These are phyloP conservation scores for Synanthedon formicaeformis DNA, from an alignment of 2,888 invertebrate genomes.

Conservation along the genomic window DNA sequence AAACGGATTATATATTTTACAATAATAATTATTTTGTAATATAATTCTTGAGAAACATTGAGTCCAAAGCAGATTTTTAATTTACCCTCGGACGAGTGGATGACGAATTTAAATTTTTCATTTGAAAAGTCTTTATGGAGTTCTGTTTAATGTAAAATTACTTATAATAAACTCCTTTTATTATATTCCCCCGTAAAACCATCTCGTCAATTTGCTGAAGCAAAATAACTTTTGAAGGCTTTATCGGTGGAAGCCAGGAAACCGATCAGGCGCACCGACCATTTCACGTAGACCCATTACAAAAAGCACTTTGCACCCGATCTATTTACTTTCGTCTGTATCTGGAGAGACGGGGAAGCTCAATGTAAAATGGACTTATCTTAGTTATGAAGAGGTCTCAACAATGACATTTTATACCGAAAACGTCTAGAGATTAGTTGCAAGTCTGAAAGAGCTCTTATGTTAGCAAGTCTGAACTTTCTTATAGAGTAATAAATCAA, in stretches of 20 bases:
- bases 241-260: constrained; percentile 5
- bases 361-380: background rate
- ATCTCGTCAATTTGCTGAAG: constrained; percentile 5
- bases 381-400: background rate
- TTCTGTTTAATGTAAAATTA: too few relatives aligned
- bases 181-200: background rate
- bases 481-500: background rate
- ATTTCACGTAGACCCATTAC: constrained; percentile 7
- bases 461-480: background rate
- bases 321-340: background rate
- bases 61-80: too few relatives aligned
- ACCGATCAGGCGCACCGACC: constrained; percentile 5
- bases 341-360: background rate
- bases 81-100: too few relatives aligned
- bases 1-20: too few relatives aligned
- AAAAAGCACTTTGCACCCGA: background rate
- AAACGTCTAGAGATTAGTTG: background rate
- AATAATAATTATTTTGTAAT: too few relatives aligned
- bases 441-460: background rate
- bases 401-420: background rate
- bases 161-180: too few relatives aligned
- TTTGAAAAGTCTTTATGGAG: too few relatives aligned
- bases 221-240: constrained; percentile 7
- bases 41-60: too few relatives aligned
- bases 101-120: too few relatives aligned